Evolutionary conservation across 2,113 vertebrate genomes (phyloP).

Genomic region (Crypturellus undulatus): DNA sequence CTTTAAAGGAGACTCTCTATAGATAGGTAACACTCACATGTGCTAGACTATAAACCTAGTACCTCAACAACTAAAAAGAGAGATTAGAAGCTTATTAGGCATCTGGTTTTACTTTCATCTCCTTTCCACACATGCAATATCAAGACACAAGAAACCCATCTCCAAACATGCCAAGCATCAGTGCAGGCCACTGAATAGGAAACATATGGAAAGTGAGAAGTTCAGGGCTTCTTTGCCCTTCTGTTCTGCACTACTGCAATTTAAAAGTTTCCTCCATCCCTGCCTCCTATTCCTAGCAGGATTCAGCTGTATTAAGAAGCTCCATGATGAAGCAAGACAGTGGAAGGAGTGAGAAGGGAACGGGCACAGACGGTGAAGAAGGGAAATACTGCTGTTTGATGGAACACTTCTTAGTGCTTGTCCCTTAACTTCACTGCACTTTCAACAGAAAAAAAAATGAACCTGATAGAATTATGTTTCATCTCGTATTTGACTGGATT

Average conservation of each 20-base stretch:
- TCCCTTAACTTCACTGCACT: neutral
- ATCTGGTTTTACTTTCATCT: neutral
- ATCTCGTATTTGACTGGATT: neutral
- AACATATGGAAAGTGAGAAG: neutral
- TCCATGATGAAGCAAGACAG: neutral
- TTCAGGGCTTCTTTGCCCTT: neutral
- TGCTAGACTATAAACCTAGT: neutral
- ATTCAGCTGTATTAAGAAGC: neutral
- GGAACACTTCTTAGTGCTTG: neutral
- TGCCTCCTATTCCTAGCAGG: neutral
- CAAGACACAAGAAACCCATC: neutral
- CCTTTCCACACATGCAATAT: neutral
- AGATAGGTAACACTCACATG: fast-evolving
- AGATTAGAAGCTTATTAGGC: neutral
- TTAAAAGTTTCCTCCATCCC: neutral
- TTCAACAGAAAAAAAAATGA: neutral
- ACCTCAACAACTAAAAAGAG: neutral
- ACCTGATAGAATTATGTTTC: neutral
- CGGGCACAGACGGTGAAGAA: neutral
- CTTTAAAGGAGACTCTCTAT: neutral
- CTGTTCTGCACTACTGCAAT: neutral
- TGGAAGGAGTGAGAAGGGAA: neutral
- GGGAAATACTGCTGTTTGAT: neutral
- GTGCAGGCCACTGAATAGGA: neutral
- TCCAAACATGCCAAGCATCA: neutral